Conservation (phyloP, 2,888 invertebrate species). For the Galerucella nymphaeae region DNA sequence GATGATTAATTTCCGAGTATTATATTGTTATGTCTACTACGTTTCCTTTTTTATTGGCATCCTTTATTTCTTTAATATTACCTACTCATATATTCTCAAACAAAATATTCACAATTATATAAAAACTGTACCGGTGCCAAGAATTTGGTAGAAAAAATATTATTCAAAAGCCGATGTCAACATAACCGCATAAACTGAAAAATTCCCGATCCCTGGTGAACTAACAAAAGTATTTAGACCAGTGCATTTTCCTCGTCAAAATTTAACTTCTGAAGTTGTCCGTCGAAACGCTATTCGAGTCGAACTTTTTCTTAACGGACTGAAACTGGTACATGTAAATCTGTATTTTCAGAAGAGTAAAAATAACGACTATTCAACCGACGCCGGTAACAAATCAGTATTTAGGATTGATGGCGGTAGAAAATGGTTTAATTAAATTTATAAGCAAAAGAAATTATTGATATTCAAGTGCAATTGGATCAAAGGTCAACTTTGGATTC, state of each 20-base stretch:
- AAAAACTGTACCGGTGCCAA: neutral
- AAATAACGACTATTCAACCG: constrained; percentile 18
- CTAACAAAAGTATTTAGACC: constrained; percentile 32
- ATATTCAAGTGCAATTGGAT: too few species aligned
- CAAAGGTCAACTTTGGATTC: too few species aligned
- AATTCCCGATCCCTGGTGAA: constrained; percentile 12
- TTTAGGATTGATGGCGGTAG: too few species aligned
- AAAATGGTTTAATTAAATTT: too few species aligned
- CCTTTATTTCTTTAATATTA: neutral
- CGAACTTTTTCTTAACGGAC: neutral
- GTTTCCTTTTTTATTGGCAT: too few species aligned
- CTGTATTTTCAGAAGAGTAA: constrained; percentile 25
- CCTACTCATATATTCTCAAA: neutral
- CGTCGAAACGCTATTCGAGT: neutral
- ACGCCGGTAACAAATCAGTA: too few species aligned
- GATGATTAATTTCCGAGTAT: too few species aligned
- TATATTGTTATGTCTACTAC: too few species aligned
- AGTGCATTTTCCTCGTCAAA: constrained; percentile 31
- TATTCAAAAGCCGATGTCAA: constrained; percentile 15
- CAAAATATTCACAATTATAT: neutral
- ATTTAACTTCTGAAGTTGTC: constrained; percentile 9
- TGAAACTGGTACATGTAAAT: constrained; percentile 10
- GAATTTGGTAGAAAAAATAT: neutral
- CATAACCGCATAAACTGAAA: constrained; percentile 15
- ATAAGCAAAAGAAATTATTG: too few species aligned